Evolutionary conservation across 2,113 vertebrate species (phyloP), one percentile per base, ranked within the genome.

Genomic region (Patagioenas fasciata): DNA sequence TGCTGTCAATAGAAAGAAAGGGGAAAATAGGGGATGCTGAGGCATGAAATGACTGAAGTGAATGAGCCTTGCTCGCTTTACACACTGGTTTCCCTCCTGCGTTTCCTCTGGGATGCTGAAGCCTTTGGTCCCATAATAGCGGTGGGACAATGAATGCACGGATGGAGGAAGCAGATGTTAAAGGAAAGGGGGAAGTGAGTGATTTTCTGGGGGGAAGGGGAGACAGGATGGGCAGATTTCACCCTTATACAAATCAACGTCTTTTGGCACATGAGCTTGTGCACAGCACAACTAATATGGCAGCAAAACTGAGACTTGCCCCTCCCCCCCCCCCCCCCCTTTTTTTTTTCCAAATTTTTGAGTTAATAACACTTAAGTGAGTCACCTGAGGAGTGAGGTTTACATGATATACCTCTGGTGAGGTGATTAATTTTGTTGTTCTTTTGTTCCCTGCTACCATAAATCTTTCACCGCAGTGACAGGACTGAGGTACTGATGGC

Each of bases 141-240:
- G 4, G 80, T 79, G 84, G 80, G 69, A 95, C 94, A 94, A 96
- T 94, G 85, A 78, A 79, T 47, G 40, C 70, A 88, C 10, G 14
- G 77, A 67, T 87, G 85, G 86, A 92, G 96, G 96, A 96, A 94
- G 86, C 96, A 96, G 96, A 83, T 95, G 93, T 88, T 89, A 83
- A 88, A 86, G 85, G 58, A 92, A 78, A 16, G 40, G 80, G 77
- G 88, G 91, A 91, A 94, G 19, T 85, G 84, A 32, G 65, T 75
- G 92, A 16, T 86, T 66, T 86, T 64, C 66, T 10, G 2, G 50
- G 88, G 86, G 65, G 70, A 74, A 74, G 75, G 75, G 83, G 60
- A 44, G 42, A 29, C 86, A 83, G 88, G 84, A 92, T 95, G 84
- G 11, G 53, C 66, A 71, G 14, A 64, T 57, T 48, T 90, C 82